Conservation (phyloP, 30 jellyfish, hydroid and myxozoan species). For the Turritopsis rubra region DNA sequence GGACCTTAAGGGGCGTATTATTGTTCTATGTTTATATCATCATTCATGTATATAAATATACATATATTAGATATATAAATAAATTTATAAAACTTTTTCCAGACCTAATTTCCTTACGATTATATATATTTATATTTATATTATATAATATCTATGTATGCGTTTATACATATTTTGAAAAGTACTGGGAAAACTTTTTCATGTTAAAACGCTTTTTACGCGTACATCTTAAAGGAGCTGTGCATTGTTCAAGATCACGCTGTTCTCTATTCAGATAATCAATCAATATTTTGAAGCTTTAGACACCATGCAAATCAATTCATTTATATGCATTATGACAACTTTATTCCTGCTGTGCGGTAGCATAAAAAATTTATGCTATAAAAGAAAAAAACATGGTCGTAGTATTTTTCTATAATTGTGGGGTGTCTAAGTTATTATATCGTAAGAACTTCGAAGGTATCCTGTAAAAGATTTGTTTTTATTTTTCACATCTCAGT, state of each 20-base stretch:
- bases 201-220: background rate
- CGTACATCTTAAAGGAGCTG: background rate
- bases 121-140: too few species aligned
- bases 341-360: background rate
- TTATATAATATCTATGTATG: background rate
- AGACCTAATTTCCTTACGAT: background rate
- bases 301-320: background rate
- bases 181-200: background rate
- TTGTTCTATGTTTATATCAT: background rate
- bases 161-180: background rate
- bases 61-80: too few species aligned
- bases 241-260: background rate
- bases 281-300: slow-evolving; percentile 30
- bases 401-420: background rate
- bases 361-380: background rate
- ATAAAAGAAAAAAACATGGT: background rate
- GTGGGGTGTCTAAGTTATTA: background rate
- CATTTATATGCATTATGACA: background rate
- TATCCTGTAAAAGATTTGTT: background rate
- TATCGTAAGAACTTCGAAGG: background rate
- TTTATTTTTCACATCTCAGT: background rate
- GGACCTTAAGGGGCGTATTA: background rate
- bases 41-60: background rate
- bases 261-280: slow-evolving; percentile 22
- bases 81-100: background rate